phyloP scores from a whole-genome alignment of 2,797 vertebrate species.

The Gadopsis bispinosus region DNA sequence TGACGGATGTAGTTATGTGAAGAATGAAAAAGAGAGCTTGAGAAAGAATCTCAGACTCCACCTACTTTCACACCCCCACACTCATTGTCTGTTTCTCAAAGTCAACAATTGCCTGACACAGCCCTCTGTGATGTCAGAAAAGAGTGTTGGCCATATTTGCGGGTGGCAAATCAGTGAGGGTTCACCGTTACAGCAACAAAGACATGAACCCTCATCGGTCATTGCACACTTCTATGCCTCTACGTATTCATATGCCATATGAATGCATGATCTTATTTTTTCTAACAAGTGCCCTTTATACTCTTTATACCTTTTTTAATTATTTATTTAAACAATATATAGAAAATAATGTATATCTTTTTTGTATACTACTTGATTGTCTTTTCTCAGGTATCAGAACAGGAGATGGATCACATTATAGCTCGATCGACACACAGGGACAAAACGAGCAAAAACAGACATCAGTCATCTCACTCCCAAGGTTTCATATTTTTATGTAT shows the following conservation, averaged over 20 bases:
- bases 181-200: not conserved
- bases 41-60: too few species aligned
- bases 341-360: too few species aligned
- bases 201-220: not conserved
- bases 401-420: conserved; percentile 96
- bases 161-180: too few species aligned
- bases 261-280: not conserved
- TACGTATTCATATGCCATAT: not conserved
- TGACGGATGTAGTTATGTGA: too few species aligned
- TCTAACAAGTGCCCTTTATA: not conserved
- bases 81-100: too few species aligned
- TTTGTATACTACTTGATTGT: not conserved
- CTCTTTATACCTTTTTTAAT: not conserved
- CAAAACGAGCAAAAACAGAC: conserved; percentile 82
- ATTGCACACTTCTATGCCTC: not conserved
- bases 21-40: too few species aligned
- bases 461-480: conserved; percentile 79
- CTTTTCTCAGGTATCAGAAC: conserved; percentile 90
- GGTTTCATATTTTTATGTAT: conserved; percentile 61
- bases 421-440: conserved; percentile 91
- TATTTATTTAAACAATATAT: too few species aligned
- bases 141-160: too few species aligned
- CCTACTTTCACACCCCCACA: too few species aligned
- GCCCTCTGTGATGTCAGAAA: too few species aligned
- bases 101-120: too few species aligned